Base-by-base conservation (phyloP, 1,140 invertebrate species). In the Acromyrmex heyeri region DNA sequence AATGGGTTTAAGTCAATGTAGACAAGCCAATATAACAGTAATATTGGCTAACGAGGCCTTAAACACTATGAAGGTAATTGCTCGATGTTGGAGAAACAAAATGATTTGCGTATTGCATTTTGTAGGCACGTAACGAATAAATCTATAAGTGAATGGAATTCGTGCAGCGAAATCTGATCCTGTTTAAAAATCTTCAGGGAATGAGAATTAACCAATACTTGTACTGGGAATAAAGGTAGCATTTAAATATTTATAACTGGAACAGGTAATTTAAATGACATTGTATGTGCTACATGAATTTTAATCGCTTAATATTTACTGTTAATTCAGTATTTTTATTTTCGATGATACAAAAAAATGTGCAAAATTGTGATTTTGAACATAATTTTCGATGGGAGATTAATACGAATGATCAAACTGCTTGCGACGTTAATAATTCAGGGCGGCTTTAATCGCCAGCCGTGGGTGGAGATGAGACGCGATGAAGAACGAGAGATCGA, bases 401-500 rank as follows among this genome's bases (percentile, higher is more conserved):
- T 69, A 65, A 78, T 18, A 18, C 50, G 59, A 24, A 48, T 34
- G 3, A 62, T n/a, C 75, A 38, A 24, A 18, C 55, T 38, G 30
- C 24, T 75, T 14, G 59, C 77, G 76, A 38, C 50, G 65, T 44
- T 82, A 69, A 34, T 70, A 73, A 73, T 73, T n/a, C 38, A 18
- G 16, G 69, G 34, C 67, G 79, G 53, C 55, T 55, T 55, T 76
- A 88, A 88, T 86, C 87, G 82, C 89, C 85, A 72, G 72, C 73
- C 78, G 50, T 62, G 34, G 88, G 57, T 67, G 73, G 88, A 90
- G 77, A 86, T 34, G 55, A 75, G 78, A 90, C 76, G 57, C 70
- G 81, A 90, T 86, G 86, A 90, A 70, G 86, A 90, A 90, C 81
- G 86, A 85, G 81, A 77, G 79, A 85, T 82, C 88, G 55, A 50